Conservation (phyloP, 2,797 vertebrate species). For the Labroides dimidiatus region DNA sequence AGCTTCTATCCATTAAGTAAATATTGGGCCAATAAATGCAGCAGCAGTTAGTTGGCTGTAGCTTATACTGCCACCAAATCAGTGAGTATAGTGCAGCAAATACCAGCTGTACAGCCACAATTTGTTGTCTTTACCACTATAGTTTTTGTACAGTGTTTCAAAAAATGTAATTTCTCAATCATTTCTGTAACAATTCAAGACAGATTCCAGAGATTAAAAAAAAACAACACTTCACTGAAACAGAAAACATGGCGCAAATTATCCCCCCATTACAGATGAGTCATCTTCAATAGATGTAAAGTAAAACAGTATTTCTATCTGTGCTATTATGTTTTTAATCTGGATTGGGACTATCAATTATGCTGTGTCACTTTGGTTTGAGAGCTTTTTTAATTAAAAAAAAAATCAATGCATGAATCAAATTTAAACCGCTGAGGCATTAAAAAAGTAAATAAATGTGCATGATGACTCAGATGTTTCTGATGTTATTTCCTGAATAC, state of each 20-base stretch:
- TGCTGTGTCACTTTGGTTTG: conserved; percentile 6
- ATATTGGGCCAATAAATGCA: background rate
- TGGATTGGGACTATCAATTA: background rate
- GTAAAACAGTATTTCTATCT: too few species aligned
- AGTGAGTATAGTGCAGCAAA: background rate
- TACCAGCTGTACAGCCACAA: background rate
- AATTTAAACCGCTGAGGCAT: background rate
- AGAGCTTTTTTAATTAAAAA: background rate
- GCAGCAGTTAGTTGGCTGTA: background rate
- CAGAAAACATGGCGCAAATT: too few species aligned
- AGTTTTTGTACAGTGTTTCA: background rate
- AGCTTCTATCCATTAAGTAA: background rate
- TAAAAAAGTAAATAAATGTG: conserved; percentile 9
- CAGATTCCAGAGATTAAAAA: too few species aligned
- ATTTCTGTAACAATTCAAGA: too few species aligned
- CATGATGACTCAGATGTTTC: background rate
- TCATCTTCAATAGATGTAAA: background rate
- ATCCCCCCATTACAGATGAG: background rate
- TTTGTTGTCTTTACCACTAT: background rate
- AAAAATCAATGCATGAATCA: too few species aligned
- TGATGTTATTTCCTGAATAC: conserved; percentile 38
- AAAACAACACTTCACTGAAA: too few species aligned
- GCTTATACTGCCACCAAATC: background rate
- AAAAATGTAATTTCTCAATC: background rate
- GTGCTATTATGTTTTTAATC: background rate